A percentile compares a stretch with the other conserved stretches of the same genome.
These are phyloP conservation scores for Spisula subtruncata DNA, from an alignment of 2,888 invertebrate genomes.

Conservation along the genomic window DNA sequence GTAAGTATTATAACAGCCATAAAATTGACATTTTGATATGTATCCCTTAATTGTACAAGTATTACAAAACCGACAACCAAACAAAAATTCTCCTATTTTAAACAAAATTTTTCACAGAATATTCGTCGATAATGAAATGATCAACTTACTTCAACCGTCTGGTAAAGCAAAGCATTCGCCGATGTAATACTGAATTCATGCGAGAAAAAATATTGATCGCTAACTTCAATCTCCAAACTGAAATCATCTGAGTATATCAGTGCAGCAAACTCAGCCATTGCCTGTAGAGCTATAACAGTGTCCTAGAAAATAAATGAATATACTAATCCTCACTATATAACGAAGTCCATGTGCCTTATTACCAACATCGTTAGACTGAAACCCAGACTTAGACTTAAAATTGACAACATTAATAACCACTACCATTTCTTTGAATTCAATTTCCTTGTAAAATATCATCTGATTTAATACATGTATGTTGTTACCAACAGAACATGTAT, in stretches of 20 bases:
- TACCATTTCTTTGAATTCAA: too few species aligned
- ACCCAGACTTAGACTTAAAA: too few species aligned
- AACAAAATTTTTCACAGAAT: too few species aligned
- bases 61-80: background rate
- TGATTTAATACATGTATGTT: too few species aligned
- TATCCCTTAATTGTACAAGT: too few species aligned
- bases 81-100: background rate
- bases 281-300: constrained; percentile 87
- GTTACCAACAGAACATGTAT: too few species aligned
- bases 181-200: constrained; percentile 49
- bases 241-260: constrained; percentile 64
- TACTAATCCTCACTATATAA: too few species aligned
- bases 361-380: too few species aligned
- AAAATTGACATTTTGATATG: background rate
- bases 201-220: constrained; percentile 8
- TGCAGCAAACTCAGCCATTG: constrained; percentile 84
- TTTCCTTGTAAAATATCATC: too few species aligned
- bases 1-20: background rate
- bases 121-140: background rate
- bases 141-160: constrained; percentile 52
- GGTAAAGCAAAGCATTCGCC: constrained; percentile 49
- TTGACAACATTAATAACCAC: too few species aligned
- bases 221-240: constrained; percentile 42
- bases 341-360: too few species aligned
- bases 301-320: constrained; percentile 80